phyloP scores from a whole-genome alignment of 2,113 vertebrate genomes.

The Semicossyphus pulcher region DNA sequence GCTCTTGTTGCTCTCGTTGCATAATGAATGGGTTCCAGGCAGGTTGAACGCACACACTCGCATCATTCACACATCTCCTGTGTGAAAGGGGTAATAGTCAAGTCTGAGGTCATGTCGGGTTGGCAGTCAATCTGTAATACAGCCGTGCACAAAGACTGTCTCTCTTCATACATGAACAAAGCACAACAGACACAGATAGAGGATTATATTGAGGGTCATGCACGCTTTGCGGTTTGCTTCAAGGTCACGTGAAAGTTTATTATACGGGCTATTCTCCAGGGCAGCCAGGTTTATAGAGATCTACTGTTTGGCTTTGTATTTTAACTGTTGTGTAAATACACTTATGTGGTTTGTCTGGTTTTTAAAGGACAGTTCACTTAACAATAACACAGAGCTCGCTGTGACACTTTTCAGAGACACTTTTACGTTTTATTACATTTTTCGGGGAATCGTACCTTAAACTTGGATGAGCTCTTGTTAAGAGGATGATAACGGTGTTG shows the following conservation, averaged over 20 bases:
- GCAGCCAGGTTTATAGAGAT: neutral
- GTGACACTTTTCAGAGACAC: neutral
- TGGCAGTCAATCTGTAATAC: conserved; percentile 37
- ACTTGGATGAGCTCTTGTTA: neutral
- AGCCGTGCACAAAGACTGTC: conserved; percentile 52
- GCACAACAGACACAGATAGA: conserved; percentile 43
- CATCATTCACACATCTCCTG: conserved; percentile 25
- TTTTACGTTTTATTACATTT: too few relatives aligned
- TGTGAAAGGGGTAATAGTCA: conserved; percentile 39
- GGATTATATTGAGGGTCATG: neutral
- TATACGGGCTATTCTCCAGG: neutral
- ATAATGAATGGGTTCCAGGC: conserved; percentile 9
- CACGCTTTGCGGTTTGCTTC: neutral
- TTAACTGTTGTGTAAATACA: neutral
- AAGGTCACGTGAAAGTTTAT: neutral
- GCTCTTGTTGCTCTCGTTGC: neutral
- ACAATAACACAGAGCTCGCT: neutral
- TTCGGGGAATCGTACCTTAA: too few relatives aligned
- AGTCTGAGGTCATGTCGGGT: conserved; percentile 65
- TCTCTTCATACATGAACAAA: conserved; percentile 57
- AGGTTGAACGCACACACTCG: neutral
- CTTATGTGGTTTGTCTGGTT: conserved; percentile 9
- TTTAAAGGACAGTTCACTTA: neutral
- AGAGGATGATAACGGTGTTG: neutral
- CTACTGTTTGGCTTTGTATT: neutral